Evolutionary conservation across 2,797 vertebrate species (phyloP).

Genomic region (Apodemus agrarius): DNA sequence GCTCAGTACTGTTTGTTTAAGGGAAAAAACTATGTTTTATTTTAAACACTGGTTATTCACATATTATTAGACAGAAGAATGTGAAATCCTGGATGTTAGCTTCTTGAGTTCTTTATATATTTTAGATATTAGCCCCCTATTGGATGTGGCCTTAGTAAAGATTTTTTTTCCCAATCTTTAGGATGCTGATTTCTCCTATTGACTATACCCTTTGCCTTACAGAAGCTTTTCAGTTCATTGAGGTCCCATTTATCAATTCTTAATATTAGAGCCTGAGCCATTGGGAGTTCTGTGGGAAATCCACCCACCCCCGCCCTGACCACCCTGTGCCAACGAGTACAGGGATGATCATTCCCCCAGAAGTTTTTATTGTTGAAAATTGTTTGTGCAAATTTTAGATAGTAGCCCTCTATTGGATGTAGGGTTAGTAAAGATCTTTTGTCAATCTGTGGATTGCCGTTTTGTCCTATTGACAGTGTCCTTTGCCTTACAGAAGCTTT

Average conservation of each 20-base stretch:
- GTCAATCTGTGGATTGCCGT: too few species aligned
- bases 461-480: too few species aligned
- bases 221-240: background rate
- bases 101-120: background rate
- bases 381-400: background rate
- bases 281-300: background rate
- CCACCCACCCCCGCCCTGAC: too few species aligned
- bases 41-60: background rate
- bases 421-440: too few species aligned
- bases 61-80: background rate
- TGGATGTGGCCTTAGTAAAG: background rate
- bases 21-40: background rate
- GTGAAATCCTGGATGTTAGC: background rate
- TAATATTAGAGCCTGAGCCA: background rate
- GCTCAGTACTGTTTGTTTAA: conserved; percentile 1
- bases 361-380: too few species aligned
- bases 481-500: too few species aligned
- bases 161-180: background rate
- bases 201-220: background rate
- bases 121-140: background rate
- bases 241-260: background rate
- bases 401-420: too few species aligned
- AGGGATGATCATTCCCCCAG: too few species aligned
- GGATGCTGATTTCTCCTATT: background rate
- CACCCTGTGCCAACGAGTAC: background rate